phyloP scores from a whole-genome alignment of 2,113 vertebrate species.

The Anoura caudifer region DNA sequence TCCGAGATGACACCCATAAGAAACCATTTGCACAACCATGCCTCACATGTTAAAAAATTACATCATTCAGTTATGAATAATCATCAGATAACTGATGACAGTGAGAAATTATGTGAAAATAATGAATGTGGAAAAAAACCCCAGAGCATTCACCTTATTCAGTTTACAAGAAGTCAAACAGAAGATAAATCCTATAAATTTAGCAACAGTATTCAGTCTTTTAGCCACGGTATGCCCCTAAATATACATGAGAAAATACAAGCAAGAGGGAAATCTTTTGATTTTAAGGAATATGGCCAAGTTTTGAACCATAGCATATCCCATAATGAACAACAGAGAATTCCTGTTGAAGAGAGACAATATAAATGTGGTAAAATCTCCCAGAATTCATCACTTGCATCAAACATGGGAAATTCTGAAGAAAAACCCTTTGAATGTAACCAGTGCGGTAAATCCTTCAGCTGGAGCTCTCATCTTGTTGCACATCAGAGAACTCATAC shows the following conservation, averaged over 20 bases:
- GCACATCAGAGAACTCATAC: conserved; percentile 71
- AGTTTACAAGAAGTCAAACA: conserved; percentile 40
- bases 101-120: background rate
- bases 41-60: background rate
- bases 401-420: conserved; percentile 47
- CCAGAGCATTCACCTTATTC: conserved; percentile 36
- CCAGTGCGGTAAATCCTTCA: conserved; percentile 64
- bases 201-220: background rate
- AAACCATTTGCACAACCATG: conserved; percentile 43
- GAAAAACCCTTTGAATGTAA: conserved; percentile 68
- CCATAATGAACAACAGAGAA: conserved; percentile 14
- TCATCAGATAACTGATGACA: background rate
- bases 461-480: conserved; percentile 70
- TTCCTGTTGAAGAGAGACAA: background rate
- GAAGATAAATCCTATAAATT: conserved; percentile 28
- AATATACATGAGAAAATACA: conserved; percentile 7
- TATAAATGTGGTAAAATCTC: conserved; percentile 34
- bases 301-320: conserved; percentile 17
- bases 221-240: background rate
- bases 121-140: background rate
- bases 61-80: background rate
- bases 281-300: conserved; percentile 37
- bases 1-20: conserved; percentile 24
- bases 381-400: background rate
- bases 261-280: conserved; percentile 14